Base-by-base conservation (phyloP, 1,140 invertebrate species). In the Heliconius hewitsoni region DNA sequence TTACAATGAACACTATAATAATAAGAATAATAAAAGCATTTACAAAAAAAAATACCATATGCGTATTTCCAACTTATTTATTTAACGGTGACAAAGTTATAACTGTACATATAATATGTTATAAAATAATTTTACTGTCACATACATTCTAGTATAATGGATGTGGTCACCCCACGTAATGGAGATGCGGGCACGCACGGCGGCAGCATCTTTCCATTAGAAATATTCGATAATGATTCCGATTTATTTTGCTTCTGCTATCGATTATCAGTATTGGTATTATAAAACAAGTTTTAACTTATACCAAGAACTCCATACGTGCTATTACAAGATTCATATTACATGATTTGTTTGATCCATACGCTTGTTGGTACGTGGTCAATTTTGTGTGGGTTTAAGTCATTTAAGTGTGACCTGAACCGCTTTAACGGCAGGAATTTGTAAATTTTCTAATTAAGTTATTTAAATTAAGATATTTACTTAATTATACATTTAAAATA, bases 221-320 rank as follows among this genome's bases (percentile, higher is more conserved):
- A 88, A 86, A 86, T 85, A 82, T 81, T 83, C 78, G 80, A 89
- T 90, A 90, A 89, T 90, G 89, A 90, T 90, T 90, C 84, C 89
- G 86, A 89, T 89, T 90, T 90, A 90, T 90, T 89, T 88, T 89
- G 83, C 81, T 84, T 89, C 88, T 85, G 87, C 87, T 86, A 88
- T 85, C 82, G 76, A 89, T 90, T 88, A 89, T 89, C 84, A 83
- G 79, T 80, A 83, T 83, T 77, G 74, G 23, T 70, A 87, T 76
- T 83, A 83, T 82, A 82, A 87, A 87, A 86, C 88, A 80, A 86
- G 86, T 84, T 83, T 78, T 74, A 76, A 50, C 72, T 74, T 77
- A 73, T 70, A 70, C 71, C 57, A 46, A 77, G 72, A 66, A 30
- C 57, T 60, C 57, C 60, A 30, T 66, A 66, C 60, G 60, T 66